Conservation (phyloP, 2,797 vertebrate genomes). For the Neosilurus mollespiculum region DNA sequence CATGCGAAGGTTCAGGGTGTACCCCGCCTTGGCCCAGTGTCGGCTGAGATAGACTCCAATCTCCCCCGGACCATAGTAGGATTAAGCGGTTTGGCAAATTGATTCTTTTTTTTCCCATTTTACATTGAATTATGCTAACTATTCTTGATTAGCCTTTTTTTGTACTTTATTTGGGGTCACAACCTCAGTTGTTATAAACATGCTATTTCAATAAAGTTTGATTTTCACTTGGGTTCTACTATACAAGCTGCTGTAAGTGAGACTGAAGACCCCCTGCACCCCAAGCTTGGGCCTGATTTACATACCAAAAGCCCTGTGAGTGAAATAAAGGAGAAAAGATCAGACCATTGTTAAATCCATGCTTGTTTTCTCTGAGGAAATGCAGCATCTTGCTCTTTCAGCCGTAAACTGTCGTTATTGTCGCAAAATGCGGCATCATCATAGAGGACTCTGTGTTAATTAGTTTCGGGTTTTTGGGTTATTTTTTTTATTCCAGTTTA, state of each 20-base stretch:
- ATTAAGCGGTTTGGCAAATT: too few species aligned
- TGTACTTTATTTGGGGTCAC: too few species aligned
- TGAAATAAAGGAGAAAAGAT: constrained; percentile 18
- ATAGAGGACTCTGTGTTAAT: neutral
- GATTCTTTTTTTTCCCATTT: too few species aligned
- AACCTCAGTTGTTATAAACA: too few species aligned
- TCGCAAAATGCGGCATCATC: neutral
- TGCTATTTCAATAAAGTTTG: too few species aligned
- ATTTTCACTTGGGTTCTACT: neutral
- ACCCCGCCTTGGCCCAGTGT: too few species aligned
- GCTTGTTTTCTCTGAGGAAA: neutral
- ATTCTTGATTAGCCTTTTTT: too few species aligned
- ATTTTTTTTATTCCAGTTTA: neutral
- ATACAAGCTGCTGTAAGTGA: neutral
- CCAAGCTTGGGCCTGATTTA: constrained; percentile 9
- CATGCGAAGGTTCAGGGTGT: too few species aligned
- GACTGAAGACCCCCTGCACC: neutral
- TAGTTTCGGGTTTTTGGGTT: neutral
- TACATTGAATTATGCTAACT: too few species aligned
- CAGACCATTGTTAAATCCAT: constrained; percentile 18
- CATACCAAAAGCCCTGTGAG: constrained; percentile 27
- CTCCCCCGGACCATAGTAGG: too few species aligned
- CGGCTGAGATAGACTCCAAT: too few species aligned
- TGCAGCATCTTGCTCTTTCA: neutral
- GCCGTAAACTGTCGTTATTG: too few species aligned